These are phyloP conservation scores for Acrossocheilus fasciatus DNA, from an alignment of 2,797 vertebrate genomes.

Conservation along the genomic window DNA sequence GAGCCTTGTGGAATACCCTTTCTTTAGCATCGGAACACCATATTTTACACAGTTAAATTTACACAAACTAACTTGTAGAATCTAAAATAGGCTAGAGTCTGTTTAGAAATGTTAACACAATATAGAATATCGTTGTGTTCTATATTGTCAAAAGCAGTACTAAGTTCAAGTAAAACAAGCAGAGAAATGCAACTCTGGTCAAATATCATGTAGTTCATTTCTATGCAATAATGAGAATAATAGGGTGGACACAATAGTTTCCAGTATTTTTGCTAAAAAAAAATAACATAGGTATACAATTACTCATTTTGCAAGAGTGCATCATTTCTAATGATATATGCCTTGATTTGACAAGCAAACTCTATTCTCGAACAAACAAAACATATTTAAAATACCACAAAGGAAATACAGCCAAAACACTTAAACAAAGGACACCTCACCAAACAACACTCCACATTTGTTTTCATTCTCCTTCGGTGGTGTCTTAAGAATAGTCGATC, in stretches of 20 bases:
- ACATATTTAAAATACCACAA: constrained; percentile 21
- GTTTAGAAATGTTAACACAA: too few relatives aligned
- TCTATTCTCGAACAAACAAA: neutral
- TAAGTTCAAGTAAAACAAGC: neutral
- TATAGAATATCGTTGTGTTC: too few relatives aligned
- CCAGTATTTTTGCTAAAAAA: neutral
- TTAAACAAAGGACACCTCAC: neutral
- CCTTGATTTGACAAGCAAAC: neutral
- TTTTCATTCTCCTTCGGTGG: constrained; percentile 12
- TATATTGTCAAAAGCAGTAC: too few relatives aligned
- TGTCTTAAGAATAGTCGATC: neutral
- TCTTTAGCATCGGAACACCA: neutral
- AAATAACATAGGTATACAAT: neutral
- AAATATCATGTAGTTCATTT: neutral
- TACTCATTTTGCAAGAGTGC: neutral
- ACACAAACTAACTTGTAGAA: too few relatives aligned
- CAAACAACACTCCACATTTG: neutral
- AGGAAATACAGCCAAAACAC: neutral
- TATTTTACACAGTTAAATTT: neutral
- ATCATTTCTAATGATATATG: neutral
- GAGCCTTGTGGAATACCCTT: neutral
- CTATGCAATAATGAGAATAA: neutral
- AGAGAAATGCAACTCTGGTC: neutral
- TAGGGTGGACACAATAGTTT: neutral
- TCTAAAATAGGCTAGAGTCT: too few relatives aligned